These are phyloP conservation scores for Hepsetus odoe DNA, from an alignment of 2,113 vertebrate species.

Conservation along the genomic window DNA sequence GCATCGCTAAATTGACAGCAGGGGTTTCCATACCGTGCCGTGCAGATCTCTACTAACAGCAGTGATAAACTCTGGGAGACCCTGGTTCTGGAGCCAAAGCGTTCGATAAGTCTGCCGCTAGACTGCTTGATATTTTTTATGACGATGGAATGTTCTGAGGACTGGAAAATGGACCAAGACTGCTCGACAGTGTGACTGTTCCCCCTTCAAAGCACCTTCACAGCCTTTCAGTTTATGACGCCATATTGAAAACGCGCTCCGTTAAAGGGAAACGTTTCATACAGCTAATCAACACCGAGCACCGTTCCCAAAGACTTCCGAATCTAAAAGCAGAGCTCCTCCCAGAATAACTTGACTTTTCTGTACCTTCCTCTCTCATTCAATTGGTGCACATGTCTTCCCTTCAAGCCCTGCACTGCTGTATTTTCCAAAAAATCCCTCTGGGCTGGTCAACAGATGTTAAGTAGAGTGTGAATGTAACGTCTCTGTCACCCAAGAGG, in stretches of 20 bases:
- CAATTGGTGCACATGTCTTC: not conserved
- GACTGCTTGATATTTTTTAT: no score
- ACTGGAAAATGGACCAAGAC: no score
- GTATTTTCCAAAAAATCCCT: slow-evolving; percentile 24
- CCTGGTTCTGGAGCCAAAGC: no score
- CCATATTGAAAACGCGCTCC: not conserved
- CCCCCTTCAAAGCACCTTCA: not conserved
- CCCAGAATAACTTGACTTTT: not conserved
- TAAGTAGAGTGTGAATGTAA: slow-evolving; percentile 18
- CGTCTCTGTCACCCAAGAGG: slow-evolving; percentile 28
- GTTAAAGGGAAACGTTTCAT: not conserved
- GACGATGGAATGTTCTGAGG: no score
- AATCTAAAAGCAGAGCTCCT: not conserved
- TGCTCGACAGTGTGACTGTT: no score
- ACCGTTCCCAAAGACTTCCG: not conserved
- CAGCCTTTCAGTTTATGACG: not conserved
- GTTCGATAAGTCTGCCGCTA: no score
- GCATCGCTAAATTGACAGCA: no score
- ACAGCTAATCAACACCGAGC: not conserved
- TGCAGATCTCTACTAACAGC: no score
- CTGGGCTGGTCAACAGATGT: slow-evolving; percentile 30
- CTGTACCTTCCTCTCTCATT: not conserved
- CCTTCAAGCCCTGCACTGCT: not conserved
- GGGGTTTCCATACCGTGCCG: no score
- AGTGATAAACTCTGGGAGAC: no score